A percentile compares a stretch with the other conserved stretches of the same genome.
These are phyloP conservation scores for Cinara cedri DNA, from an alignment of 2,888 invertebrate genomes.

Conservation along the genomic window DNA sequence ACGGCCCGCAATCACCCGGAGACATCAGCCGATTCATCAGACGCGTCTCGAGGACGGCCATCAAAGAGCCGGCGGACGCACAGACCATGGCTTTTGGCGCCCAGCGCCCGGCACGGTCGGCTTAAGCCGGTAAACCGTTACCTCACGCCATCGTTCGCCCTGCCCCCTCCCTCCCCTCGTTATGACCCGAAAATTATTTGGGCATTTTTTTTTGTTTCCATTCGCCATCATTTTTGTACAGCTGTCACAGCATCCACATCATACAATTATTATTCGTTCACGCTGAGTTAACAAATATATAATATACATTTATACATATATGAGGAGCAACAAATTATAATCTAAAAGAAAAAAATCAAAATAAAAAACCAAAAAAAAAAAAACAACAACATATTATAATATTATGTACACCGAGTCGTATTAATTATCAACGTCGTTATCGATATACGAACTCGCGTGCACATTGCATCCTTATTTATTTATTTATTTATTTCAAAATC, in stretches of 20 bases:
- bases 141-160: background rate
- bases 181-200: constrained; percentile 6
- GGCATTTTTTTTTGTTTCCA: background rate
- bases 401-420: background rate
- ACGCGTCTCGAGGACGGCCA: constrained; percentile 28
- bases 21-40: constrained; percentile 54
- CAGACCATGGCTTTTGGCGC: constrained; percentile 29
- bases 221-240: background rate
- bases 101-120: background rate
- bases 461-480: background rate
- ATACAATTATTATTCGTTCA: too few species aligned
- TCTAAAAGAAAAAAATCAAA: background rate
- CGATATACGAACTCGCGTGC: background rate
- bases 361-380: too few species aligned
- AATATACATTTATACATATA: too few species aligned
- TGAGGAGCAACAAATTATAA: too few species aligned
- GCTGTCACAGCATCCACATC: background rate
- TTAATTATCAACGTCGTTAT: too few species aligned
- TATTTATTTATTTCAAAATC: background rate
- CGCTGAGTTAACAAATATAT: too few species aligned
- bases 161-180: background rate
- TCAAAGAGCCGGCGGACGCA: background rate
- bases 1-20: constrained; percentile 16
- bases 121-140: too few species aligned
- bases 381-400: too few species aligned